These are phyloP conservation scores for Typhlomys cinereus DNA, from an alignment of 2,113 vertebrate species.

Conservation along the genomic window DNA sequence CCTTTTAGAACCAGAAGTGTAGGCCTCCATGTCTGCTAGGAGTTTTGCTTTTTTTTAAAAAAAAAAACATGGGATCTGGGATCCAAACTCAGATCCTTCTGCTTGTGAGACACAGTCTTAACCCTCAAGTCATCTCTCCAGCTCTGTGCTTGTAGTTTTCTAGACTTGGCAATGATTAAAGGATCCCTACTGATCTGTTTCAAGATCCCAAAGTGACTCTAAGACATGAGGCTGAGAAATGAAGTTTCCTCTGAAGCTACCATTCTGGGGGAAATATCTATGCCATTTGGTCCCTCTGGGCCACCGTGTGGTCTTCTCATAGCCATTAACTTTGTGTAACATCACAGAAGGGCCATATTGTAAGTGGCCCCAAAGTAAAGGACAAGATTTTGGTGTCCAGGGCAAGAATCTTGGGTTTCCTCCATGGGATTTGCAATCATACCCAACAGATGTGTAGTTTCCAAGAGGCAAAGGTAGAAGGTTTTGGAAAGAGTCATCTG, in stretches of 20 bases:
- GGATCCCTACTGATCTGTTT: not conserved
- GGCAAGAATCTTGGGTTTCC: conserved; percentile 40
- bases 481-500: conserved; percentile 64
- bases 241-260: conserved; percentile 45
- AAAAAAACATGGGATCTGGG: too few relatives aligned
- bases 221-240: conserved; percentile 1
- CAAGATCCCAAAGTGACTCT: conserved; percentile 34
- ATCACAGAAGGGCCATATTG: conserved; percentile 16
- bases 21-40: too few relatives aligned
- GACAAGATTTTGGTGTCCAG: conserved; percentile 47
- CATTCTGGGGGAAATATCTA: conserved; percentile 40
- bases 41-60: too few relatives aligned
- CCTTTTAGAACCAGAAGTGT: too few relatives aligned
- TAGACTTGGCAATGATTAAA: conserved; percentile 15
- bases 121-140: too few relatives aligned
- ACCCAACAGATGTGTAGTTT: conserved; percentile 54
- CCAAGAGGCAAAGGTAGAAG: conserved; percentile 45
- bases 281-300: conserved; percentile 22
- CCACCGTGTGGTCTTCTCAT: conserved; percentile 20
- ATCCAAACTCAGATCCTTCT: too few relatives aligned
- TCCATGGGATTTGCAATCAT: conserved; percentile 10
- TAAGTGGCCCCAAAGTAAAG: conserved; percentile 33
- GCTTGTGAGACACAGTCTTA: too few relatives aligned
- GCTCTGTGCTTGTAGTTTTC: too few relatives aligned
- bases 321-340: conserved; percentile 46